Base-by-base conservation (phyloP, 1,140 invertebrate genomes). In the Trichogramma pretiosum region DNA sequence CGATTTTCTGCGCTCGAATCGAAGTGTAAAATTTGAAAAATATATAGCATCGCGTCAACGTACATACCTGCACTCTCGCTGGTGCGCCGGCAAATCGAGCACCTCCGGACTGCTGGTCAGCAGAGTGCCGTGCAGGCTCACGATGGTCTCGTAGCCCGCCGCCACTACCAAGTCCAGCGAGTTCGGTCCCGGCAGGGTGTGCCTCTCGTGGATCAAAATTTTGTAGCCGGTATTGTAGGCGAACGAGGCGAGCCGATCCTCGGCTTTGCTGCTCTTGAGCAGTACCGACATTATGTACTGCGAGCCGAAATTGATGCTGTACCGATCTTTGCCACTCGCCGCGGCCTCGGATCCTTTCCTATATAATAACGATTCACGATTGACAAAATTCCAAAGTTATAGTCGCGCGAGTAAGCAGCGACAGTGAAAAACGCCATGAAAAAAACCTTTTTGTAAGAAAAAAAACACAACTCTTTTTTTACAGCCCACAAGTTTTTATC, bases 201-300 rank as follows among this genome's bases (percentile, higher is more conserved):
- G 42, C 2, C 44, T 50, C n/a, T 59, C 57, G 39, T 61, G 57
- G 13, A 61, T 42, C 2, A 59, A 4, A 5, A 61, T n/a, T n/a
- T n/a, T n/a, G n/a, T n/a, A 44, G 10, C 57, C 59, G 9, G 57
- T 52, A 1, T 56, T 53, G 35, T 47, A 53, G 19, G 50, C 50
- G 21, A 51, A 52, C 17, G 55, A 42, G 5, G 55, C 46, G 1
- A 54, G 42, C 5, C 41, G 40, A 16, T 59, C 55, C 8, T 36
- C 23, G n/a, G 9, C n/a, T 10, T 50, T 42, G 18, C 39, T 46
- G n/a, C 53, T 30, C n/a, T 49, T 57, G 22, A 57, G 23, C 2
- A 59, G 30, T n/a, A 59, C 36, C 5, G 55, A 59, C 7, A 59
- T 16, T 9, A 57, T 47, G 30, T 46, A 59, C 4, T 41, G 46